These are phyloP conservation scores for Meghimatium bilineatum DNA, from an alignment of 2,888 invertebrate genomes.

Conservation along the genomic window DNA sequence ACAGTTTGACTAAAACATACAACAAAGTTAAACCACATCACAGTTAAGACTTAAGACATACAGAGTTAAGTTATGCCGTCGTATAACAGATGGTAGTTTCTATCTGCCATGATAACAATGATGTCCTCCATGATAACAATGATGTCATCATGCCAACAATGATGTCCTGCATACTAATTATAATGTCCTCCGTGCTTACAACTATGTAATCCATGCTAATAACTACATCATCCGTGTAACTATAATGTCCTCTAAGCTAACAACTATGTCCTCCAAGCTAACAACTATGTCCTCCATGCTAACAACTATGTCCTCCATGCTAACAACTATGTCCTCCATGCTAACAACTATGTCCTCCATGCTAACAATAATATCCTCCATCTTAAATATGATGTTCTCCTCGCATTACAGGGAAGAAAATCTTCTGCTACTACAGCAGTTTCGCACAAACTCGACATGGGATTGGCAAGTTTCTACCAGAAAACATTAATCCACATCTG, in stretches of 20 bases:
- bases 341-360: background rate
- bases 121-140: background rate
- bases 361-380: background rate
- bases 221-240: background rate
- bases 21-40: too few species aligned
- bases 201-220: background rate
- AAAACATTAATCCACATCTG: slow-evolving; percentile 94
- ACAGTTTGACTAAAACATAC: too few species aligned
- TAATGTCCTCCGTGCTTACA: too few species aligned
- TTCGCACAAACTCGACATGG: slow-evolving; percentile 96
- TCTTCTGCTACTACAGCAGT: slow-evolving; percentile 86
- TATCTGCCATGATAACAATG: background rate
- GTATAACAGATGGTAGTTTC: background rate
- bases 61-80: too few species aligned
- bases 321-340: background rate
- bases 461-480: slow-evolving; percentile 87
- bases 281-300: background rate
- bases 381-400: background rate
- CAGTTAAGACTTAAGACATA: too few species aligned
- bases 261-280: background rate
- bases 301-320: background rate
- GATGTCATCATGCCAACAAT: background rate
- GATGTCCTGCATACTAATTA: background rate
- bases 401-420: slow-evolving; percentile 25
- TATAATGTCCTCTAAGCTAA: background rate